phyloP scores from a whole-genome alignment of 2,888 invertebrate species.

The Thereva unica region DNA sequence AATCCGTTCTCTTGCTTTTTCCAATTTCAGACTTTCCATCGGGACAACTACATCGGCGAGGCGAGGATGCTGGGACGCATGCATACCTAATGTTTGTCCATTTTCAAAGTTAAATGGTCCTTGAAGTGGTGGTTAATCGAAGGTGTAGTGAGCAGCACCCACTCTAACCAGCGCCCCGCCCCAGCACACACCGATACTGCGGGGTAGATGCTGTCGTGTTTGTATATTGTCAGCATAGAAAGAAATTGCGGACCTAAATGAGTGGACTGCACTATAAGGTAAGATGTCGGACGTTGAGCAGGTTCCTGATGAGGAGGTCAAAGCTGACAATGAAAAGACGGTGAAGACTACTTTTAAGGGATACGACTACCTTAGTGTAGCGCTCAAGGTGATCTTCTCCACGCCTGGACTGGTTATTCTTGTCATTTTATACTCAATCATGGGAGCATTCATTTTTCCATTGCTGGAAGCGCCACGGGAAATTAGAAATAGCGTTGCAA shows the following conservation, averaged over 20 bases:
- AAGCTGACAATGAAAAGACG: constrained; percentile 37
- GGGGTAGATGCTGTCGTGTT: constrained; percentile 5
- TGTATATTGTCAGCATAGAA: constrained; percentile 13
- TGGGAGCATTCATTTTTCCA: constrained; percentile 76
- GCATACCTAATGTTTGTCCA: constrained; percentile 9
- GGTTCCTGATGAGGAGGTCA: constrained; percentile 51
- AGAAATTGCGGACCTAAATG: constrained; percentile 44
- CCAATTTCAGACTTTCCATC: constrained; percentile 25
- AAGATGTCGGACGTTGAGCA: constrained; percentile 60
- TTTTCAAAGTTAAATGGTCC: constrained; percentile 16
- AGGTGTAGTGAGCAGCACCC: background rate
- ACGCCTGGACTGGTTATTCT: constrained; percentile 68
- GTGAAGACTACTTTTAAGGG: constrained; percentile 19
- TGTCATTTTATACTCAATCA: constrained; percentile 73
- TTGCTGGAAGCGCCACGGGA: constrained; percentile 74
- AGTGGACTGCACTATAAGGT: constrained; percentile 47
- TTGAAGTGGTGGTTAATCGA: background rate
- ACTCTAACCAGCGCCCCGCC: background rate
- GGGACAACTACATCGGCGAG: background rate
- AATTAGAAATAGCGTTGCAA: constrained; percentile 64
- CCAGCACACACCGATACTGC: no score
- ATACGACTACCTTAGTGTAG: constrained; percentile 48
- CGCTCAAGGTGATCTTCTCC: constrained; percentile 54
- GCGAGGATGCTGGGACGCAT: constrained; percentile 1
- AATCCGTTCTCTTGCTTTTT: constrained; percentile 13